phyloP scores from a whole-genome alignment of 2,888 invertebrate genomes.

The Plebejus anna region DNA sequence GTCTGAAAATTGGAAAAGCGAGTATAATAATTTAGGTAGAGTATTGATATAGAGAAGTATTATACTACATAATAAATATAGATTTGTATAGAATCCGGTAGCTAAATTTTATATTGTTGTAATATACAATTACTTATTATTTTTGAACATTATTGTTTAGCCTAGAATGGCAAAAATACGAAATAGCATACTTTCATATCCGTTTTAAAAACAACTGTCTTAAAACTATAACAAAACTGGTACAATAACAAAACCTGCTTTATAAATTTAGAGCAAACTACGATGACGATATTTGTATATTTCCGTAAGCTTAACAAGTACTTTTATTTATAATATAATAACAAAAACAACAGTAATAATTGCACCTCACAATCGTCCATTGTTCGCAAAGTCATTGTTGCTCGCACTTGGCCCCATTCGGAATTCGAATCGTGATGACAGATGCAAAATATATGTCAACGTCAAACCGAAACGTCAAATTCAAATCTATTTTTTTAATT shows the following conservation, averaged over 20 bases:
- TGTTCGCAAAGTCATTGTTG: slow-evolving; percentile 37
- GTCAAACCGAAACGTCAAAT: slow-evolving; percentile 20
- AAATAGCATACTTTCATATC: neutral
- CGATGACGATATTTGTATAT: neutral
- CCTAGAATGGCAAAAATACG: neutral
- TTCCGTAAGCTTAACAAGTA: neutral
- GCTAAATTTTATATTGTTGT: too few species aligned
- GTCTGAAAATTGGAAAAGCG: too few species aligned
- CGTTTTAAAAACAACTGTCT: neutral
- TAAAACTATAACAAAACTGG: neutral
- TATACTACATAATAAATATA: too few species aligned
- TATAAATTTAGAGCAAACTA: neutral
- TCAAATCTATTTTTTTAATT: slow-evolving; percentile 2
- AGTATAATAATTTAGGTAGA: too few species aligned
- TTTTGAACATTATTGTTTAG: too few species aligned
- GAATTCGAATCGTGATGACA: slow-evolving; percentile 14
- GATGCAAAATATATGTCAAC: slow-evolving; percentile 13
- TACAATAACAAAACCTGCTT: neutral
- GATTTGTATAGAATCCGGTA: too few species aligned
- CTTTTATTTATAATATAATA: slow-evolving; percentile 4
- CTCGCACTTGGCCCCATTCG: slow-evolving; percentile 38
- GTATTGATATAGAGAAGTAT: too few species aligned
- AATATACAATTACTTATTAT: too few species aligned
- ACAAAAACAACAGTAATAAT: slow-evolving; percentile 4
- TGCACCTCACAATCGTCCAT: slow-evolving; percentile 37